Evolutionary conservation across 1,140 invertebrate species (phyloP).

Genomic region (Drosophila baimaii): DNA sequence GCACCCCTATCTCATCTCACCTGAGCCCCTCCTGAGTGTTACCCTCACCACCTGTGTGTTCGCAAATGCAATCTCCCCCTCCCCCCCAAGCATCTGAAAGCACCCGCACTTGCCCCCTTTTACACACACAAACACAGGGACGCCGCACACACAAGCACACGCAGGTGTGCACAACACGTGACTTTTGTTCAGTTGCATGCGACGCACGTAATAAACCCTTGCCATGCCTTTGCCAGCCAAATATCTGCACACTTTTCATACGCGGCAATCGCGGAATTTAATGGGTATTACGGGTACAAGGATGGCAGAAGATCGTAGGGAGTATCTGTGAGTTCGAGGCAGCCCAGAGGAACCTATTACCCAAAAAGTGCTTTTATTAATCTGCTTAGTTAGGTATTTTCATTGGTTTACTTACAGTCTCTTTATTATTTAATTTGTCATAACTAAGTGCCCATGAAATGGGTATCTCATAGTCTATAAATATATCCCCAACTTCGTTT

Average conservation of each 20-base stretch:
- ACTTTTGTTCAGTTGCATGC: slow-evolving; percentile 80
- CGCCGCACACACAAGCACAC: no score
- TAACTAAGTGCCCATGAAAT: no score
- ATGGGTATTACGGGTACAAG: slow-evolving; percentile 13
- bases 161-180: slow-evolving; percentile 64
- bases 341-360: no score
- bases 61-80: slow-evolving; percentile 51
- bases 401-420: no score
- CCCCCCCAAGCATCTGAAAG: no score
- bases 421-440: no score
- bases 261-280: slow-evolving; percentile 22
- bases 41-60: not conserved
- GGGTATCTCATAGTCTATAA: not conserved
- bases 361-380: no score
- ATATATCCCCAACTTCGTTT: not conserved
- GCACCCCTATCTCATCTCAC: not conserved
- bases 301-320: not conserved
- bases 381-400: no score
- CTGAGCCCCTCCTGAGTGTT: slow-evolving; percentile 3
- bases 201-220: slow-evolving; percentile 74
- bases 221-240: slow-evolving; percentile 21
- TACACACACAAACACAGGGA: not conserved
- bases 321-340: not conserved
- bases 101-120: slow-evolving; percentile 1
- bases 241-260: slow-evolving; percentile 27